phyloP scores from a whole-genome alignment of 2,113 vertebrate genomes.

The Grallaria varia region DNA sequence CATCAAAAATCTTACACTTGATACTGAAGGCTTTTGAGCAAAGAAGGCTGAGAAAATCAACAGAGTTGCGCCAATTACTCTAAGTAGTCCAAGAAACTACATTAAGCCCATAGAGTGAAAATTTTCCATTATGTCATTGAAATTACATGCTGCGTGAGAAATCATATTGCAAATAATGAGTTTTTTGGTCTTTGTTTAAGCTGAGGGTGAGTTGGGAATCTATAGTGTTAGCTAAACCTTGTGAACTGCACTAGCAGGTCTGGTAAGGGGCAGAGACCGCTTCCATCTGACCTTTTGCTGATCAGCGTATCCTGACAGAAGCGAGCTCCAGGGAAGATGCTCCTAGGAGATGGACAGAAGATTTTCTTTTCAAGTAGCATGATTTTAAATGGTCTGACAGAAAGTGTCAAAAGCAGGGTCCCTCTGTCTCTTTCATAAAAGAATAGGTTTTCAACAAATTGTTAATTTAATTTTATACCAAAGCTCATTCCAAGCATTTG shows the following conservation, averaged over 20 bases:
- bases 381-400: conserved; percentile 15
- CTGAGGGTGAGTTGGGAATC: background rate
- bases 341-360: background rate
- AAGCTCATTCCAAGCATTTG: background rate
- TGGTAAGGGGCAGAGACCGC: background rate
- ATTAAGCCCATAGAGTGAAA: background rate
- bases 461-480: background rate
- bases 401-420: background rate
- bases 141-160: background rate
- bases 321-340: background rate
- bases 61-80: background rate
- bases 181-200: background rate
- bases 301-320: background rate
- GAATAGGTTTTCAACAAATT: background rate
- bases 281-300: background rate
- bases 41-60: background rate
- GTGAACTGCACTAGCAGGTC: background rate
- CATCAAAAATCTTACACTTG: background rate
- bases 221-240: background rate
- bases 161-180: background rate
- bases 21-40: background rate
- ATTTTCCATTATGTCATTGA: background rate
- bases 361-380: background rate
- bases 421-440: background rate
- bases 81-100: background rate